Conservation (phyloP, 2,113 vertebrate genomes). For the Plotosus lineatus region DNA sequence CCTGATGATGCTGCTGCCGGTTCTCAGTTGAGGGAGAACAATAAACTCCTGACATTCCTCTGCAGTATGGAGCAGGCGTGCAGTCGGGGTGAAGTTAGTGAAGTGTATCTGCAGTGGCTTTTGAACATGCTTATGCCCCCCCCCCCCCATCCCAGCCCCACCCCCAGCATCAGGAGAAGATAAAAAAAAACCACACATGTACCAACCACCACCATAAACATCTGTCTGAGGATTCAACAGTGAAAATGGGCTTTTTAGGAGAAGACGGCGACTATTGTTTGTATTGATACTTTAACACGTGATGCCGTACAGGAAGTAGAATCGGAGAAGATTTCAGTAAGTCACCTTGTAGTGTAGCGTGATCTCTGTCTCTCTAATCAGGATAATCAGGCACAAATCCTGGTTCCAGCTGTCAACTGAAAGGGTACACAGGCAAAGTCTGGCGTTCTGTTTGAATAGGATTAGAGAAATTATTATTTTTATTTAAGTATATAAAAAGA, state of each 20-base stretch:
- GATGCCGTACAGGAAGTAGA: neutral
- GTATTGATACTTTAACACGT: neutral
- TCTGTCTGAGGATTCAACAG: neutral
- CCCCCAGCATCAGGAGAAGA: neutral
- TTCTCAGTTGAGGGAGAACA: neutral
- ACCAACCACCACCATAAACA: too few relatives aligned
- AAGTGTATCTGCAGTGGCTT: neutral
- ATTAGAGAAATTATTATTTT: constrained; percentile 56
- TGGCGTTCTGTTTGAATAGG: constrained; percentile 51
- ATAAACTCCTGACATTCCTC: neutral
- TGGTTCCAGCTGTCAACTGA: constrained; percentile 8
- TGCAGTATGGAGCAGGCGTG: neutral
- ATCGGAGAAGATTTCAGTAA: constrained; percentile 15
- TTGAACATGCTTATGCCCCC: neutral
- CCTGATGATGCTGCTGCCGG: neutral
- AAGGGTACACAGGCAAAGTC: neutral
- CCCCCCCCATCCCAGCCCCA: neutral
- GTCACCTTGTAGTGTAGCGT: constrained; percentile 42
- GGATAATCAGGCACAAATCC: constrained; percentile 41
- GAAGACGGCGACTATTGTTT: neutral
- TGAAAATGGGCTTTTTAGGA: neutral
- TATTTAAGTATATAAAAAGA: neutral
- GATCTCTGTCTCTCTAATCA: constrained; percentile 40
- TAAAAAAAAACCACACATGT: neutral
- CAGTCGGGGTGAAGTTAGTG: neutral